Conservation (phyloP, 2,113 vertebrate genomes). For the Passer montanus region DNA sequence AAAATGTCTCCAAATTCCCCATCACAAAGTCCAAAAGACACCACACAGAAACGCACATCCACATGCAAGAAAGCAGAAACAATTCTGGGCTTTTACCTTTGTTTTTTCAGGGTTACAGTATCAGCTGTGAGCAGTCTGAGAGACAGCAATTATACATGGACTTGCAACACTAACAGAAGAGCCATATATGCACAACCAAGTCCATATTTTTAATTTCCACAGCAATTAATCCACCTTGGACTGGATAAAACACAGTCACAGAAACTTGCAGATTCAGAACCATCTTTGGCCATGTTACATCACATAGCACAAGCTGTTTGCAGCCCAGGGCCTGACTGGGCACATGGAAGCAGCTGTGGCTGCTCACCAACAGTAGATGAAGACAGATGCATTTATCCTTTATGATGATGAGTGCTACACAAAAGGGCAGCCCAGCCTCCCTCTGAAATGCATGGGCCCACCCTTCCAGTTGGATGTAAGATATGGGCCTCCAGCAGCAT, state of each 20-base stretch:
- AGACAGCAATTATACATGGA: background rate
- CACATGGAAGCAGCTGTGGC: background rate
- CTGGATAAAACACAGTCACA: background rate
- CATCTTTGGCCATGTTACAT: background rate
- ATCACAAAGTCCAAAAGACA: background rate
- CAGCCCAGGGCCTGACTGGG: background rate
- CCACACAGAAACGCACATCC: background rate
- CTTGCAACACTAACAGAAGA: background rate
- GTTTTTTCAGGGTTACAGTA: background rate
- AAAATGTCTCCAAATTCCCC: background rate
- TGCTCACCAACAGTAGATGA: background rate
- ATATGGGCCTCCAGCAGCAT: background rate
- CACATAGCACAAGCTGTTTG: background rate
- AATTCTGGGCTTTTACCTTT: background rate
- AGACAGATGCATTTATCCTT: background rate
- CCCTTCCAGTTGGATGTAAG: background rate
- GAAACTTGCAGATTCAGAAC: background rate
- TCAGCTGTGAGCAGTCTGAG: background rate
- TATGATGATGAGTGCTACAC: rapidly evolving
- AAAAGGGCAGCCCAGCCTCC: background rate
- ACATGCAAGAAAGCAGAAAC: background rate
- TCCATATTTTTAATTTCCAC: background rate
- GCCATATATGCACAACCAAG: background rate
- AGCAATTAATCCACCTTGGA: background rate
- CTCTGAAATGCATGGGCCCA: background rate